Conservation (phyloP, 2,113 vertebrate species). For the Opisthocomus hoazin region DNA sequence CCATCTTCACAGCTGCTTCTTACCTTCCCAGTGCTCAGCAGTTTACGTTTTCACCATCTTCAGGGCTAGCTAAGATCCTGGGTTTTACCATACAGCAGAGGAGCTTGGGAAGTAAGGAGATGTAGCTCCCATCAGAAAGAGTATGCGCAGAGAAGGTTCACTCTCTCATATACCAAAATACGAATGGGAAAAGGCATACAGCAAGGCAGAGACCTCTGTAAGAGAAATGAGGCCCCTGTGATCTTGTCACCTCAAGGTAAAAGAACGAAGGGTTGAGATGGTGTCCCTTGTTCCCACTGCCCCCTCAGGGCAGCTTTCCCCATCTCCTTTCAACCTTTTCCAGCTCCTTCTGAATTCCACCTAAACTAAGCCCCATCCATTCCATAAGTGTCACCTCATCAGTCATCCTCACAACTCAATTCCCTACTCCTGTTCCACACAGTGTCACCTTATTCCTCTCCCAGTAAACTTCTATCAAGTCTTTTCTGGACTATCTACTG, state of each 20-base stretch:
- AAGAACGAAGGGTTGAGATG: not conserved
- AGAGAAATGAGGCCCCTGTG: not conserved
- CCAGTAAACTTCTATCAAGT: not conserved
- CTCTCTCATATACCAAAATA: not conserved
- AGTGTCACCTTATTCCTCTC: not conserved
- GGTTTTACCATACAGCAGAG: not conserved
- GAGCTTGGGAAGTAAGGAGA: not conserved
- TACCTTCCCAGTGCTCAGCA: not conserved
- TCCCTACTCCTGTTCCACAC: fast-evolving
- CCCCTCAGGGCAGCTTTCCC: not conserved
- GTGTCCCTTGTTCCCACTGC: not conserved
- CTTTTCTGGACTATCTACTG: not conserved
- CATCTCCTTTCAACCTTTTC: not conserved
- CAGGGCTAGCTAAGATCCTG: not conserved
- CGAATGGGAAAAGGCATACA: not conserved
- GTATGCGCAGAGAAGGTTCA: not conserved
- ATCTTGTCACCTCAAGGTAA: not conserved
- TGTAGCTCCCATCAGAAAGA: not conserved
- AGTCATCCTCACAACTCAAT: not conserved
- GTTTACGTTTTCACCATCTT: not conserved
- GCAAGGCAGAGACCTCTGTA: not conserved
- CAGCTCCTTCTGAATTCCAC: not conserved
- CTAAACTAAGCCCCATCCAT: not conserved
- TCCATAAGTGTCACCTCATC: not conserved
- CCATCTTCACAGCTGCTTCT: not conserved